Evolutionary conservation across 2,797 vertebrate genomes (phyloP), one percentile per base, ranked within the genome.

Genomic region (Anguilla marmorata): DNA sequence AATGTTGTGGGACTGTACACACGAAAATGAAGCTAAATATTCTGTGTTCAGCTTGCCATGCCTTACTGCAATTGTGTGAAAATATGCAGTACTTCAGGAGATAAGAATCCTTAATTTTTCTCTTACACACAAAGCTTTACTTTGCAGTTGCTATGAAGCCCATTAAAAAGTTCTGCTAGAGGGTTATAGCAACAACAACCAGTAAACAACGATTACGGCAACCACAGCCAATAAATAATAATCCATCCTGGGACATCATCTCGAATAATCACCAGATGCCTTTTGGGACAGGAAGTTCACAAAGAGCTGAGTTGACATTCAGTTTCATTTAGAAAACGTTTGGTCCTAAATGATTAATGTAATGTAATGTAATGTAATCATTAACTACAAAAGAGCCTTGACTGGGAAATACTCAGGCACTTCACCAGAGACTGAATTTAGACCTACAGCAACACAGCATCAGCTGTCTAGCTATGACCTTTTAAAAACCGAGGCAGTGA

Each of bases 401-500:
- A 50, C 79, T 50, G 45, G 19, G 79, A 45, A 76, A 76, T 16
- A 24, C 74, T 45, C 69, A 33, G 69, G 30, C 69, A 74, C 72
- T 14, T 76, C 27, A 37, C 33, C 74, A 79, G 74, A 79, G 74
- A 79, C 37, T 45, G 74, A 37, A 79, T 45, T 41, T 45, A 19
- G 33, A 33, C 72, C 72, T 37, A 37, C 72, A 33, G 30, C 33
- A 4, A 14, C 72, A 76, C 72, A 37, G 74, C 74, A 79, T 37
- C 72, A 33, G 72, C 72, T 16, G 33, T 33, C 37, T 45, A 21
- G 37, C 37, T 79, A 16, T 21, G 8, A 6, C 63, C 37, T 37
- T 72, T 72, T 79, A 41, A 37, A 45, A 79, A 79, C 33, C 11
- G 74, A 16, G 74, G 74, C 74, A 79, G 74, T 79, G 74, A 8